A percentile compares a stretch with the other conserved stretches of the same genome.
phyloP scores from a whole-genome alignment of 1,140 invertebrate species.

The Callitettix versicolor region DNA sequence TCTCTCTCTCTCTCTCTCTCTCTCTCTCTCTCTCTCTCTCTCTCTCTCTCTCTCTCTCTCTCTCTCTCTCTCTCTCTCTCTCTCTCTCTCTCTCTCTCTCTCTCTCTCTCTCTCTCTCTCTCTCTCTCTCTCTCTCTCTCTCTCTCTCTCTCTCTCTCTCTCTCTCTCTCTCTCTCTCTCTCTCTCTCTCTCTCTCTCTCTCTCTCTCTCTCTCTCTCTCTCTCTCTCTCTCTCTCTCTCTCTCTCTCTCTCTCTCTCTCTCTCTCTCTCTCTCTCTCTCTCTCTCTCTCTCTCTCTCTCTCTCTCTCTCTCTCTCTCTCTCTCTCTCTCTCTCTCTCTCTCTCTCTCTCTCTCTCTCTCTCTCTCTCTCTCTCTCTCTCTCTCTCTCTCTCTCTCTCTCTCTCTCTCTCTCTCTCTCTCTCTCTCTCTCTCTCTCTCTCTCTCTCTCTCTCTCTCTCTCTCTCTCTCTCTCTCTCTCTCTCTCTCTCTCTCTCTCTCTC shows the following conservation, averaged over 20 bases:
- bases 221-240: neutral
- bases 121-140: too few species aligned
- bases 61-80: too few species aligned
- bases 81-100: too few species aligned
- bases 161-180: neutral
- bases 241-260: constrained; percentile 10
- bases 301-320: neutral
- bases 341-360: constrained; percentile 18
- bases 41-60: too few species aligned
- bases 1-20: too few species aligned
- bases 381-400: neutral
- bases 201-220: neutral
- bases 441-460: constrained; percentile 16
- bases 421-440: constrained; percentile 10
- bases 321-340: constrained; percentile 13
- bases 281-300: constrained; percentile 1
- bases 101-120: too few species aligned
- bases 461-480: constrained; percentile 12
- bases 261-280: constrained; percentile 20
- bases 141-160: too few species aligned
- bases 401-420: constrained; percentile 7
- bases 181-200: neutral
- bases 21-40: too few species aligned
- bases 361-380: constrained; percentile 13
- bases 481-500: constrained; percentile 15